These are phyloP conservation scores for Chamaetylas fuelleborni DNA, from an alignment of 2,113 vertebrate species.

Conservation along the genomic window DNA sequence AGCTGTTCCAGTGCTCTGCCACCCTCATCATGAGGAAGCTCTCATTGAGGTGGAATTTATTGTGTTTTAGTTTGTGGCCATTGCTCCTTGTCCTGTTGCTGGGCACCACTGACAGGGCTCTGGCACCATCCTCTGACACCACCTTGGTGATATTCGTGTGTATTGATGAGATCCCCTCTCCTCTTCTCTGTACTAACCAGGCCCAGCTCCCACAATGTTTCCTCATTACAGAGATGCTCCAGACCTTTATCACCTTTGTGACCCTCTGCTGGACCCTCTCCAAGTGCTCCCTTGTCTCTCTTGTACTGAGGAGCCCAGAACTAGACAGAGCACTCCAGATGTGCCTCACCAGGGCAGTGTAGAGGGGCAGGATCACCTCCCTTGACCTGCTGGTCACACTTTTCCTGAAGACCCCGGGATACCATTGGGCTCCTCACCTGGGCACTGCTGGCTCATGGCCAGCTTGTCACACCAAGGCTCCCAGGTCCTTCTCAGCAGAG, in stretches of 20 bases:
- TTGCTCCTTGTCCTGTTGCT: accelerated
- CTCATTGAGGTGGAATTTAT: accelerated
- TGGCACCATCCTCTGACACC: not conserved
- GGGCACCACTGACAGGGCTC: not conserved
- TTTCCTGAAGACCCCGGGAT: not conserved
- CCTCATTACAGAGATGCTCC: not conserved
- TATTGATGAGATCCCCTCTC: not conserved
- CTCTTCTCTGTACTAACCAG: not conserved
- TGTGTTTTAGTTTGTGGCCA: not conserved
- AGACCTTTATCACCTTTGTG: not conserved
- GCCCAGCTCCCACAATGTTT: not conserved
- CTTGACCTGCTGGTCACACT: not conserved
- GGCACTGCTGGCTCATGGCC: not conserved
- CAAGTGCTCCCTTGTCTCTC: not conserved
- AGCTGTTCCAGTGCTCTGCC: not conserved
- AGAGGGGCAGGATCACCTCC: not conserved
- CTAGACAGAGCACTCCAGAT: not conserved
- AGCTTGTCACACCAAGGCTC: not conserved
- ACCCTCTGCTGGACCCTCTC: not conserved
- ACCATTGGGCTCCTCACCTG: accelerated
- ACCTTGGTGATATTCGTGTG: not conserved
- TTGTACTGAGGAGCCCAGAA: not conserved
- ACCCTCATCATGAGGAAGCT: not conserved
- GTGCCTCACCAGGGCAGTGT: not conserved
- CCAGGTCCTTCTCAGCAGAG: not conserved